Base-by-base conservation (phyloP, 2,113 vertebrate species). In the Thomomys bottae region DNA sequence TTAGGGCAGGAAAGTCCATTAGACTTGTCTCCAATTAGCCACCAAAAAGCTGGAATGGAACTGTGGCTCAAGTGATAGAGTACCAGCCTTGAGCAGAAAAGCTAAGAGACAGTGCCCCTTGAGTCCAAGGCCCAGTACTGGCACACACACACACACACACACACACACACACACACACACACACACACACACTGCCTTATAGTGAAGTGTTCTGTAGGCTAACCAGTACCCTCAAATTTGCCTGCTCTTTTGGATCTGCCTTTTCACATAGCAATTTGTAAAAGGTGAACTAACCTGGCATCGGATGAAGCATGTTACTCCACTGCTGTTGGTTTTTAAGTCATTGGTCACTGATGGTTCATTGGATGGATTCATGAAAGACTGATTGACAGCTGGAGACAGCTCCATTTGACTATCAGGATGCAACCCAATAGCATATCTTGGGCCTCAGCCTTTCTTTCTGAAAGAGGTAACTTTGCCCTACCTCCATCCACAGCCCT, bases 181-280 rank as follows among this genome's bases (percentile, higher is more conserved):
- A 54, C 49, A 54, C 14, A 54, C 49, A 54, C 49, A 54, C 3
- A 54, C 14, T 17, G 14, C 49, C 49, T 54, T 54, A 54, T 54
- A 63, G 72, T 2, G 10, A 92, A 92, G 84, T 14, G 30, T 92
- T 84, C 92, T 84, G 18, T 42, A 70, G 88, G 54, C 63, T 12
- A 87, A 87, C 68, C 59, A 70, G n/a, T 80, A 66, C 23, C 73
- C 6, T 70, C 59, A n/a, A 70, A 75, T 75, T 26, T 67, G 42
- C 23, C 61, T 84, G 36, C 45, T 89, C 49, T 87, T 67, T 79
- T 82, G 82, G 70, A 36, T 57, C 3, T 78, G 28, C 34, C 42
- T 94, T 87, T 85, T 89, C 9, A 28, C 24, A 32, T 38, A 24
- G 68, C 89, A 73, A n/a, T 68, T 73, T 92, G 77, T 61, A n/a